Evolutionary conservation across 2,113 vertebrate genomes (phyloP).

Genomic region (Peromyscus leucopus): DNA sequence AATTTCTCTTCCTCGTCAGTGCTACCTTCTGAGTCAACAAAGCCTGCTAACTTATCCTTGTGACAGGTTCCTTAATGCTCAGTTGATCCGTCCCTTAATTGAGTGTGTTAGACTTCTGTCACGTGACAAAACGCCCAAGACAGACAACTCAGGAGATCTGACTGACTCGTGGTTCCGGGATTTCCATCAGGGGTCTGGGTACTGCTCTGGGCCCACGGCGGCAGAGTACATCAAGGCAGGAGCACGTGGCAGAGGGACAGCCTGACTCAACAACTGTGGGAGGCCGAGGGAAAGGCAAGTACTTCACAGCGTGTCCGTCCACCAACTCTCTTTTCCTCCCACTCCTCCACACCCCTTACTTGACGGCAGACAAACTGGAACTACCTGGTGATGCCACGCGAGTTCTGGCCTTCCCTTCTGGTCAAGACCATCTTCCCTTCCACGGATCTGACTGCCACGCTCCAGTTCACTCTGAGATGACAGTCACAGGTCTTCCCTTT

Average conservation of each 20-base stretch:
- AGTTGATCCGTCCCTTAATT: not conserved
- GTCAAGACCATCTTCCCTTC: not conserved
- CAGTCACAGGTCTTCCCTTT: not conserved
- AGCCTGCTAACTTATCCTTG: not conserved
- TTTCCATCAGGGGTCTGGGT: not conserved
- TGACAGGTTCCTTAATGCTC: slow-evolving; percentile 10
- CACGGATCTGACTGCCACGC: not conserved
- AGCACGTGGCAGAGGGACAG: not conserved
- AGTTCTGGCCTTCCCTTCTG: not conserved
- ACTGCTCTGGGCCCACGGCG: not conserved
- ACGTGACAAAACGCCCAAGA: not conserved
- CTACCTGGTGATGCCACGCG: not conserved
- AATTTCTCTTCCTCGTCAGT: not conserved
- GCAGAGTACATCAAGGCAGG: not conserved
- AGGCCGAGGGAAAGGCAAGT: not conserved
- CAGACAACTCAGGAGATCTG: not conserved
- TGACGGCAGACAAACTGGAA: not conserved
- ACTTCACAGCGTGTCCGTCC: not conserved
- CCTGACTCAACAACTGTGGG: not conserved
- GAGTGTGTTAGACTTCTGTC: not conserved
- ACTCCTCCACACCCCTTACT: not conserved
- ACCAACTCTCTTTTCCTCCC: not conserved
- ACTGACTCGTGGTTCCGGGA: not conserved
- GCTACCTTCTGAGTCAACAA: not conserved
- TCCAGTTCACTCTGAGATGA: not conserved